Evolutionary conservation across 2,888 invertebrate species (phyloP).

Genomic region (Pyrrhosoma nymphula): DNA sequence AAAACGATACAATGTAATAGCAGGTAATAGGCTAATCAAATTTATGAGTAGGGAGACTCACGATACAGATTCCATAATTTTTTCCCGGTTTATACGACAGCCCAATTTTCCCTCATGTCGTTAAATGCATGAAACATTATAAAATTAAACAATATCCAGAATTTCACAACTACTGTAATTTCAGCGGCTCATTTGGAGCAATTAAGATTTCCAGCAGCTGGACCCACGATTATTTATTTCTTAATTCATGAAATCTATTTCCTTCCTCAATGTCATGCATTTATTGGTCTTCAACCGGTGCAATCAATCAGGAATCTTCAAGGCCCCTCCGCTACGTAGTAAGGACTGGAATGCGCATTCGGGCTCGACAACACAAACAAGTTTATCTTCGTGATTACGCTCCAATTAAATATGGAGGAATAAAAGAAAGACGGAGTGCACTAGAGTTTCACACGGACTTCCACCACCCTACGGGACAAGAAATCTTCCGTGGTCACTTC

Average conservation of each 20-base stretch:
- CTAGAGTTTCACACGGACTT: background rate
- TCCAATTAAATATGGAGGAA: background rate
- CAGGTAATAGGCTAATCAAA: too few relatives aligned
- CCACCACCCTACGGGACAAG: background rate
- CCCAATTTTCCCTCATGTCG: too few relatives aligned
- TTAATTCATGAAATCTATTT: background rate
- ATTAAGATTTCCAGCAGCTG: background rate
- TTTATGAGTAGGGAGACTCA: too few relatives aligned
- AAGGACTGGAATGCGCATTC: background rate
- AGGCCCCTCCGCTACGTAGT: background rate
- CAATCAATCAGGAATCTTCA: background rate
- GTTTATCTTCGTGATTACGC: background rate
- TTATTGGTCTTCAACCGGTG: background rate
- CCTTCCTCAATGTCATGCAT: background rate
- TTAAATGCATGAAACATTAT: too few relatives aligned
- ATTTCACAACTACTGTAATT: background rate
- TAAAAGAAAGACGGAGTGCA: background rate
- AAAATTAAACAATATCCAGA: too few relatives aligned
- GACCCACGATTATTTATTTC: background rate
- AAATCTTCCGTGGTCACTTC: too few relatives aligned
- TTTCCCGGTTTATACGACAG: too few relatives aligned
- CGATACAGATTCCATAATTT: too few relatives aligned
- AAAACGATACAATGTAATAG: too few relatives aligned
- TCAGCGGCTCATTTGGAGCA: background rate
- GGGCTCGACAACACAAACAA: background rate